Percentiles rank a stretch among this genome's conserved stretches.
Evolutionary conservation across 2,113 vertebrate genomes (phyloP).

Genomic region (Morphnarchus princeps): DNA sequence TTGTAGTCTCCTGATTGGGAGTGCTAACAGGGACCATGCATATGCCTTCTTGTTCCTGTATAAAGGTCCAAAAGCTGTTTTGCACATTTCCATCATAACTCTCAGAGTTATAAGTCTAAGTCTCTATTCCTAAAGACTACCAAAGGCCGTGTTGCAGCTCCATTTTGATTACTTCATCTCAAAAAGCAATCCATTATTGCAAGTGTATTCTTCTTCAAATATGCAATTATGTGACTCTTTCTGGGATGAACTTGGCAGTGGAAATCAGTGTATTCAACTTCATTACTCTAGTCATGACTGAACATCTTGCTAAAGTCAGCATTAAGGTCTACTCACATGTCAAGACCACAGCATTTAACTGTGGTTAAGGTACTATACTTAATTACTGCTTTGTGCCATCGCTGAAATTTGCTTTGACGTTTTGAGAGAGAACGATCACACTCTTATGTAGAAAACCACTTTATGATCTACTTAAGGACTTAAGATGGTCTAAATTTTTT

Average conservation of each 20-base stretch:
- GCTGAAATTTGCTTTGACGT: neutral
- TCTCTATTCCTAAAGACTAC: neutral
- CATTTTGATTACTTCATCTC: neutral
- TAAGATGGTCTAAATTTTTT: neutral
- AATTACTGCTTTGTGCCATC: neutral
- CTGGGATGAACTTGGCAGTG: neutral
- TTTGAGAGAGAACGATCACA: neutral
- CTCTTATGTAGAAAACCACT: neutral
- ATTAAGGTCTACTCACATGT: neutral
- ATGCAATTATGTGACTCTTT: neutral
- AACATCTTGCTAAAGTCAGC: neutral
- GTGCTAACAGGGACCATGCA: neutral
- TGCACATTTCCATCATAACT: neutral
- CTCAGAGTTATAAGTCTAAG: neutral
- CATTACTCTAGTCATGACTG: neutral
- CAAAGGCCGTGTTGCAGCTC: neutral
- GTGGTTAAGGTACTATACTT: neutral
- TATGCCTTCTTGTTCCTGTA: neutral
- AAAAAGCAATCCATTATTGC: neutral
- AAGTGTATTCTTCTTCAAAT: neutral
- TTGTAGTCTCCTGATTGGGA: neutral
- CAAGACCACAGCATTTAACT: neutral
- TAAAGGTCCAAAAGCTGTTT: neutral
- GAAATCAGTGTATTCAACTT: neutral
- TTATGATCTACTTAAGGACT: neutral